Evolutionary conservation across 2,113 vertebrate genomes (phyloP).

Genomic region (Pycnonotus jocosus): DNA sequence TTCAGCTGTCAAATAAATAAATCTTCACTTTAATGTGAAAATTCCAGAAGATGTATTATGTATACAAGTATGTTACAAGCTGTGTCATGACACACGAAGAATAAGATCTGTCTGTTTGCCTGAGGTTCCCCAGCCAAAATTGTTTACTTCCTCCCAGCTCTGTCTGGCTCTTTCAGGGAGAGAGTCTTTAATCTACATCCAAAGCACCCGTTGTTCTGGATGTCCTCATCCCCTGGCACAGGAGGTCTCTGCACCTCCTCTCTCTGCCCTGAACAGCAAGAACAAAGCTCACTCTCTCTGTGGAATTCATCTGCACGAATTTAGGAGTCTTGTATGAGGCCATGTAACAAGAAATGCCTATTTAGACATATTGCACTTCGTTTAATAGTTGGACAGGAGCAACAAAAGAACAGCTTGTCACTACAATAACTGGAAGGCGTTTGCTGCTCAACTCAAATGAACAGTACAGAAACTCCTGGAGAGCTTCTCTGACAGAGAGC

Average conservation of each 20-base stretch:
- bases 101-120: neutral
- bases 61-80: conserved; percentile 7
- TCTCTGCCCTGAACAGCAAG: neutral
- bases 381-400: neutral
- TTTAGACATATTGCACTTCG: neutral
- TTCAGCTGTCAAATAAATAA: neutral
- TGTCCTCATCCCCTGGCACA: neutral
- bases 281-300: neutral
- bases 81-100: neutral
- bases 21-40: neutral
- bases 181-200: neutral
- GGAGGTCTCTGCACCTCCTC: neutral
- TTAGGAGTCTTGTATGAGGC: neutral
- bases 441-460: neutral
- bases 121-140: neutral
- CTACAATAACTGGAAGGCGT: neutral
- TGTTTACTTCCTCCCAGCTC: neutral
- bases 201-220: neutral
- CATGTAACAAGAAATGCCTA: neutral
- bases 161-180: neutral
- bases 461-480: neutral
- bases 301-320: neutral
- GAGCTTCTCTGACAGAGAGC: neutral
- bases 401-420: neutral
- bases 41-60: neutral